Evolutionary conservation across 92 coral and sea anemone species (phyloP), one percentile per base, ranked within the genome.

Genomic region (Blastomussa wellsi): DNA sequence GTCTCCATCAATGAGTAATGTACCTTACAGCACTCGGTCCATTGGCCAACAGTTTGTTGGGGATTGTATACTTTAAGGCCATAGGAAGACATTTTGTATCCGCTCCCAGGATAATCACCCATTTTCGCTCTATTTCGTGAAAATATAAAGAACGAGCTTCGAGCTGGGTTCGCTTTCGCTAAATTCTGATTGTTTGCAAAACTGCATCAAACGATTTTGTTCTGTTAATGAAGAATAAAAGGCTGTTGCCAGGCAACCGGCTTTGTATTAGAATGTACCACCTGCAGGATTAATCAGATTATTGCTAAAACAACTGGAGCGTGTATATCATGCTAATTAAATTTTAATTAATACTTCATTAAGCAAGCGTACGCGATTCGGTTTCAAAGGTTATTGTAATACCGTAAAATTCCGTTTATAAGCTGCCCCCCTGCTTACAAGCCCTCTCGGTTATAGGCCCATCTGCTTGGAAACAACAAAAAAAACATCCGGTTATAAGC

Each of bases 21-120:
- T 84, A 94, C 98, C 98, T 94, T 94, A 74, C 90, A 89, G 24
- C 92, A 73, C 28, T 94, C 80, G 0, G 85, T 88, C 98, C 98
- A 94, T 20, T 94, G 98, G 15, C 80, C 89, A 52, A 82, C 91
- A 47, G 82, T 79, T 92, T 94, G 92, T 74, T 88, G 89, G 3
- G 95, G 94, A 78, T 94, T 92, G 86, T 92, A 94, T 2, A 67
- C 33, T 39, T 90, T 92, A 22, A 92, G 83, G 29, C 98, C 98
- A 68, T 94, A 94, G 2, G 91, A 86, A 47, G 98, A 92, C 98
- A 94, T 94, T 66, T 86, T 90, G 53, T 92, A 89, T 1, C 88
- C 97, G 39, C 85, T 84, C 3, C 94, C 97, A 12, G 93, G 97
- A 85, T 93, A 93, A 36, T 84, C 92, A 44, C 89, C 89, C 97